Base-by-base conservation (phyloP, 2,797 vertebrate genomes). In the Falco columbarius region DNA sequence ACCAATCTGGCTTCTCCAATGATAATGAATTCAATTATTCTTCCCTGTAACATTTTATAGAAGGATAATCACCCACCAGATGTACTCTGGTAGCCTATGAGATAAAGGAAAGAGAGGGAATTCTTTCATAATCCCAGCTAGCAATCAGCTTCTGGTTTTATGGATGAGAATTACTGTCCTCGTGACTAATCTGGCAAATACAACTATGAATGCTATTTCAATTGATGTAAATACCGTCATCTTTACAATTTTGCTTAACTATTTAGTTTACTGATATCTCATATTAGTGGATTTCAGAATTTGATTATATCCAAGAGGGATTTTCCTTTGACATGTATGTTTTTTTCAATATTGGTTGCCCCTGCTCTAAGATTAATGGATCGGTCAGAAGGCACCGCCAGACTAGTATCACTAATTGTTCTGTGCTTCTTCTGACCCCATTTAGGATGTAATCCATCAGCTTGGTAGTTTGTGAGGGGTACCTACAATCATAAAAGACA, bases 101-200 rank as follows among this genome's bases (percentile, higher is more conserved):
- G 46, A 74, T 46, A 90, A 73, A 81, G 71, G 17, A 70, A 90
- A 47, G 77, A 73, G 62, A 56, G 34, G 38, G 32, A 86, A 79
- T 96, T 96, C 72, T 62, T 92, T 89, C 49, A 15, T 93, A 95
- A 97, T 93, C 90, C 90, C 77, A 80, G 23, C 56, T 91, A 83
- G 63, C 86, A 96, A 90, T 93, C 91, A 86, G 52, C 65, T 91
- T 94, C 79, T 94, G 46, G 27, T 84, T 89, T 86, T 75, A 81
- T 51, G 75, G 71, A 92, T 92, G 74, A 88, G 89, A 95, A 94
- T 89, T 94, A 92, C 51, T 68, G 70, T 74, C 86, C 86, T 84
- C 1, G 12, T 94, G 87, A 89, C 82, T 93, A 93, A 94, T 76
- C 76, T 84, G 90, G 68, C 59, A 92, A 82, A 83, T 82, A 56